These are phyloP conservation scores for Amphiura filiformis DNA, from an alignment of 35 echinoderm and acorn worm species.

Conservation along the genomic window DNA sequence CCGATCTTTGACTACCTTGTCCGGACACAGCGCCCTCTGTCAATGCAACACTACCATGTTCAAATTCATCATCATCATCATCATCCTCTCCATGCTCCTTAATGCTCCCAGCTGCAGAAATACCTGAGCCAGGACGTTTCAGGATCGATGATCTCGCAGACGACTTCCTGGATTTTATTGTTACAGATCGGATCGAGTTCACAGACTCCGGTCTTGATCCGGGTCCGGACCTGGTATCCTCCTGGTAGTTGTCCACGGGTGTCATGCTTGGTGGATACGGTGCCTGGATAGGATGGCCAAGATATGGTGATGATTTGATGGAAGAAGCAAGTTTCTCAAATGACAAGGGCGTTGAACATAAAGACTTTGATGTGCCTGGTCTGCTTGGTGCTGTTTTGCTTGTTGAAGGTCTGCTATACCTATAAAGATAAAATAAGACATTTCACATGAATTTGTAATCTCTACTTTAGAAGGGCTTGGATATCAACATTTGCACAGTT, in stretches of 20 bases:
- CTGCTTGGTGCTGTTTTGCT: not conserved
- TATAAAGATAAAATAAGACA: not conserved
- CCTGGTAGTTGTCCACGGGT: not conserved
- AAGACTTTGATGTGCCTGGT: conserved; percentile 15
- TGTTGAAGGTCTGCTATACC: conserved; percentile 13
- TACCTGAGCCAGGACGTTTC: not conserved
- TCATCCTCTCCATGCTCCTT: not conserved
- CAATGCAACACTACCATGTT: not conserved
- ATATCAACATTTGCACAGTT: too few relatives aligned
- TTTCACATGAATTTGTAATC: too few relatives aligned
- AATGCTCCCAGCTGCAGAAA: not conserved
- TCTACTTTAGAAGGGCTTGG: too few relatives aligned
- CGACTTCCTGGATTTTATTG: not conserved
- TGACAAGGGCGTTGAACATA: conserved; percentile 52
- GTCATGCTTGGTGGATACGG: conserved; percentile 53
- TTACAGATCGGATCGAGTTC: not conserved
- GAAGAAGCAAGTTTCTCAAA: conserved; percentile 71
- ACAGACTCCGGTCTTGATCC: not conserved
- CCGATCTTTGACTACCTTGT: not conserved
- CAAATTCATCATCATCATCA: not conserved
- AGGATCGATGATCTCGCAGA: not conserved
- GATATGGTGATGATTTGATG: conserved; percentile 60
- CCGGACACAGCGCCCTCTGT: not conserved
- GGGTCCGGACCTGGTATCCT: not conserved
- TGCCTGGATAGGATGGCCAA: conserved; percentile 55